Conservation (phyloP, 1,140 invertebrate genomes). For the Spodoptera litura region DNA sequence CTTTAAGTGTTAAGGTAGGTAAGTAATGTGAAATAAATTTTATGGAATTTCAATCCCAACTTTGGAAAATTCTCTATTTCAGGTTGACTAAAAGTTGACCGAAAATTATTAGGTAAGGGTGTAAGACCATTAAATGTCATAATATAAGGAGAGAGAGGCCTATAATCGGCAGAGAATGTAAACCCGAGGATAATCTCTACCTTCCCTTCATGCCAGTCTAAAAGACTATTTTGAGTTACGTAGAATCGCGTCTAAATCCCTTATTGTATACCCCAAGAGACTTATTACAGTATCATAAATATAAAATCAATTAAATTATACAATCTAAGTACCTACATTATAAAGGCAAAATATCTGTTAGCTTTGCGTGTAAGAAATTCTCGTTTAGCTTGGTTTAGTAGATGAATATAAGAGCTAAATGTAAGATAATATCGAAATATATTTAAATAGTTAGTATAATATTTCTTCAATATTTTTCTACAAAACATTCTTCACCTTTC, state of each 20-base stretch:
- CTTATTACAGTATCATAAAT: constrained; percentile 47
- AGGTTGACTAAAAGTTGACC: constrained; percentile 45
- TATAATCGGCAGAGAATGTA: constrained; percentile 15
- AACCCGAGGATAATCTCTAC: constrained; percentile 18
- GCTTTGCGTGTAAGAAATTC: constrained; percentile 42
- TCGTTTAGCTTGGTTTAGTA: constrained; percentile 45
- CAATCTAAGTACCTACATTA: constrained; percentile 31
- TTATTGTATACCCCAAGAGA: constrained; percentile 44
- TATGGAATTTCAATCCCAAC: constrained; percentile 31
- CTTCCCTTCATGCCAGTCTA: constrained; percentile 28
- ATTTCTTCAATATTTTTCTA: constrained; percentile 80
- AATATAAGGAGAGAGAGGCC: constrained; percentile 30
- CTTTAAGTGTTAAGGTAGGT: constrained; percentile 28
- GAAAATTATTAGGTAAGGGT: constrained; percentile 34
- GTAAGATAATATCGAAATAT: constrained; percentile 60
- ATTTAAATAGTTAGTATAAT: constrained; percentile 71
- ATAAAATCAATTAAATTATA: constrained; percentile 35
- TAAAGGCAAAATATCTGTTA: constrained; percentile 35
- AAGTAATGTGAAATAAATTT: constrained; percentile 37
- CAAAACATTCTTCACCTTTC: constrained; percentile 54
- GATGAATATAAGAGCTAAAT: constrained; percentile 56
- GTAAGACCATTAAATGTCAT: constrained; percentile 38
- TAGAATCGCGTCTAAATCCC: constrained; percentile 10
- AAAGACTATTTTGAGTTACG: constrained; percentile 37
- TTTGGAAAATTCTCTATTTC: constrained; percentile 27